phyloP scores from a whole-genome alignment of 2,113 vertebrate genomes.

The Bungarus multicinctus region DNA sequence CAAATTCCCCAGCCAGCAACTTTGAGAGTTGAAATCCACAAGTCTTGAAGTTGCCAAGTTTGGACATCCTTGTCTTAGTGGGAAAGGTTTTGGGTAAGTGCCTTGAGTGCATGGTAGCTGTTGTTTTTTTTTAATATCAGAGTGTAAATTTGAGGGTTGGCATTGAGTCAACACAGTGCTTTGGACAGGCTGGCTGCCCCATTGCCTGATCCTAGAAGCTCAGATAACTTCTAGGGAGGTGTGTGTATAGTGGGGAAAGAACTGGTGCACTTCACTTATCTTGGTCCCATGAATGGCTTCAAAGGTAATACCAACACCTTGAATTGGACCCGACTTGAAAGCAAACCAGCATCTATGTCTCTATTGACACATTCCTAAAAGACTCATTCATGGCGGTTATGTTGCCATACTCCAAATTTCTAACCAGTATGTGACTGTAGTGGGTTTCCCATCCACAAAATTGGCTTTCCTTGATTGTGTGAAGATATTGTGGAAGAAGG shows the following conservation, averaged over 20 bases:
- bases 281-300: too few relatives aligned
- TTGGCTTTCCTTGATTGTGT: neutral
- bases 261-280: neutral
- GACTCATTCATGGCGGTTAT: neutral
- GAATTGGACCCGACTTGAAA: too few relatives aligned
- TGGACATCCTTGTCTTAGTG: neutral
- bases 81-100: neutral
- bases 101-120: neutral
- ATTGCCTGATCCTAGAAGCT: neutral
- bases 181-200: neutral
- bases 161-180: neutral
- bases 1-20: too few relatives aligned
- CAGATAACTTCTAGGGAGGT: neutral
- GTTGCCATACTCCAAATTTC: neutral
- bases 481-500: neutral
- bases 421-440: neutral
- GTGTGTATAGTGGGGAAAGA: too few relatives aligned
- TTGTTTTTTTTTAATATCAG: neutral
- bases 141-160: neutral
- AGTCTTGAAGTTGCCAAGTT: too few relatives aligned
- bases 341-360: neutral
- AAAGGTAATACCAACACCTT: too few relatives aligned
- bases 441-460: neutral
- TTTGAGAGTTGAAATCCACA: too few relatives aligned
- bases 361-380: neutral